Evolutionary conservation across 2,113 vertebrate genomes (phyloP).

Genomic region (Himantopus leucocephalus): DNA sequence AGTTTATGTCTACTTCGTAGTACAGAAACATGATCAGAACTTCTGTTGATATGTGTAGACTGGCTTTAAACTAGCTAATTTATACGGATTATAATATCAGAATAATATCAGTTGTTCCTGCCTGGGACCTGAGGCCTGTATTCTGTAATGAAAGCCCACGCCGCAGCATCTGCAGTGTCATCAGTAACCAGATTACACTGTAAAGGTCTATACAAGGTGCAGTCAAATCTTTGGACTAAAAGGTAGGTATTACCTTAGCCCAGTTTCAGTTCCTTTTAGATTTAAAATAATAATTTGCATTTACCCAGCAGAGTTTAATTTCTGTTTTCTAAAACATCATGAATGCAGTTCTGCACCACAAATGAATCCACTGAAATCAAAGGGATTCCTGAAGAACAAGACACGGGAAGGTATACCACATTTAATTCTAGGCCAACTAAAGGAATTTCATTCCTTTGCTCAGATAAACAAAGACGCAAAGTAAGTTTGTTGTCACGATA

Average conservation of each 20-base stretch:
- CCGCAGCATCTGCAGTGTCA: neutral
- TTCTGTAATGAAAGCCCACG: neutral
- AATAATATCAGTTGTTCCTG: neutral
- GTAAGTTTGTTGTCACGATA: neutral
- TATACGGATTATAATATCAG: neutral
- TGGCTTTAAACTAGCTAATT: neutral
- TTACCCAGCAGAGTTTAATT: neutral
- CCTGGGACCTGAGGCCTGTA: neutral
- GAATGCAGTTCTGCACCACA: neutral
- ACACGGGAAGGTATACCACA: accelerated
- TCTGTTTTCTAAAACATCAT: neutral
- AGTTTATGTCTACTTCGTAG: neutral
- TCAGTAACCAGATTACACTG: neutral
- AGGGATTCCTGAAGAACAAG: neutral
- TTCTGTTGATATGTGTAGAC: neutral
- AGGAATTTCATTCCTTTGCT: neutral
- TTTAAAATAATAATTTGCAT: neutral
- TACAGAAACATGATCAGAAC: accelerated
- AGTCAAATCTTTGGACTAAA: neutral
- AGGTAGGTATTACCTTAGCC: neutral
- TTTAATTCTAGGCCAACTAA: neutral
- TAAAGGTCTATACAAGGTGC: neutral
- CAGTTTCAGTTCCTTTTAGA: neutral
- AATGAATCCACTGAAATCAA: neutral
- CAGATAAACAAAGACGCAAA: neutral